A percentile compares a stretch with the other conserved stretches of the same genome.
Conservation (phyloP, 37 sponge, comb jelly and placozoan species). For the Spongilla lacustris region DNA sequence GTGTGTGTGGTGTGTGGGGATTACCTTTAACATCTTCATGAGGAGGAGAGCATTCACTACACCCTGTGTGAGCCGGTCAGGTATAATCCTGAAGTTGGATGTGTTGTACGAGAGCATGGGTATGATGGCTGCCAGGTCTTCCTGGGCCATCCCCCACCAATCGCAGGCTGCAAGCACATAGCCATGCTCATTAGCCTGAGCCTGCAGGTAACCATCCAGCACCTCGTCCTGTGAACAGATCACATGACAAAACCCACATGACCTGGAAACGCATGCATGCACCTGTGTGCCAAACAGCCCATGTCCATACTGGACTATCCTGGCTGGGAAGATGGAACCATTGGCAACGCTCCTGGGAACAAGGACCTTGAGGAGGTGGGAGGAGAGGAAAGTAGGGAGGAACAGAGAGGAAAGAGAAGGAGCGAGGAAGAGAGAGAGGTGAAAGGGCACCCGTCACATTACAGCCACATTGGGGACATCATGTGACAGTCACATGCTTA, state of each 20-base stretch:
- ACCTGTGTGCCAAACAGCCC: constrained; percentile 79
- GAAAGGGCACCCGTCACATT: too few relatives aligned
- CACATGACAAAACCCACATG: background rate
- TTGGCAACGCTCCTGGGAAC: constrained; percentile 73
- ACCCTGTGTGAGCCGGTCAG: constrained; percentile 79
- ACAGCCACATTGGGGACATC: too few relatives aligned
- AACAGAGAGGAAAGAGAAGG: background rate
- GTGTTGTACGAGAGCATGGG: constrained; percentile 28
- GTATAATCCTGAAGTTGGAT: constrained; percentile 60
- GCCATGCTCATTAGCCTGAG: constrained; percentile 68
- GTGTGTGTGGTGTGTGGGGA: background rate
- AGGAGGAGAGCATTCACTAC: constrained; percentile 68
- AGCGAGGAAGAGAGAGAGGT: too few relatives aligned
- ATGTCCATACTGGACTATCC: constrained; percentile 75
- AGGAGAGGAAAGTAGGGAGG: background rate
- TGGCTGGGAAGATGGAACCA: constrained; percentile 14
- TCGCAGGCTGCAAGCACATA: constrained; percentile 74
- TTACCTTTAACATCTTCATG: constrained; percentile 74
- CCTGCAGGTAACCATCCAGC: constrained; percentile 57
- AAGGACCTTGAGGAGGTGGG: constrained; percentile 45
- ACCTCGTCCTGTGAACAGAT: constrained; percentile 55
- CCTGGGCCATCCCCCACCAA: constrained; percentile 78
- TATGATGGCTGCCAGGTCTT: constrained; percentile 56
- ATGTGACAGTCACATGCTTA: background rate
- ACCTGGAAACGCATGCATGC: too few relatives aligned